A percentile compares a stretch with the other conserved stretches of the same genome.
phyloP scores from a whole-genome alignment of 2,113 vertebrate genomes.

The Capra hircus region DNA sequence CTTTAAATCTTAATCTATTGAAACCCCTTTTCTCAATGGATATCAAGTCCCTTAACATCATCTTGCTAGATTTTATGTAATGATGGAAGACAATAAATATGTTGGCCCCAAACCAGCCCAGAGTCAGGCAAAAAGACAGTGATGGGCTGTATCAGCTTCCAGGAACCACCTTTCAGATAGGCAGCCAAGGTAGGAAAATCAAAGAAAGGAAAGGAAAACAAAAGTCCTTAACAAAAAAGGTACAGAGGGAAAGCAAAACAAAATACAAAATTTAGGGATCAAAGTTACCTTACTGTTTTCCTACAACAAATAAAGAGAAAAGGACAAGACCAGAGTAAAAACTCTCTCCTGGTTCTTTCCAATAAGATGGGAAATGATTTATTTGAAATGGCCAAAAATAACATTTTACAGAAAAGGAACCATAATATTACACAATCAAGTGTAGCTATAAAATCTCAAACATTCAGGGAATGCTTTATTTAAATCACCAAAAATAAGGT shows the following conservation, averaged over 20 bases:
- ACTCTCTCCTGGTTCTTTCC: conserved; percentile 10
- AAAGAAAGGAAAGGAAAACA: not conserved
- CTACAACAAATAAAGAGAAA: not conserved
- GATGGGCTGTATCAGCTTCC: not conserved
- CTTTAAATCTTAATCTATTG: not conserved
- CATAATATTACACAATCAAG: conserved; percentile 25
- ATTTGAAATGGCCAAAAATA: conserved; percentile 52
- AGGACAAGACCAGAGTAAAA: not conserved
- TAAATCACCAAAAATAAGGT: conserved; percentile 52
- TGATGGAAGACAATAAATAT: not conserved
- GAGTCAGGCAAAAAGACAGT: not conserved
- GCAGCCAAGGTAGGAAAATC: not conserved
- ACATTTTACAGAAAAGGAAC: conserved; percentile 34
- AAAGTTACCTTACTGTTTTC: not conserved
- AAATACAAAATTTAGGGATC: not conserved
- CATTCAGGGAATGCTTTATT: conserved; percentile 48
- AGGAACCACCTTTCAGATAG: not conserved
- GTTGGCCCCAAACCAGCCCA: not conserved
- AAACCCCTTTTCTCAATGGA: not conserved
- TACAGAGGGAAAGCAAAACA: not conserved
- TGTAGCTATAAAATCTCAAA: conserved; percentile 39
- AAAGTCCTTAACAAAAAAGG: not conserved
- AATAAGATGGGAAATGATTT: conserved; percentile 40
- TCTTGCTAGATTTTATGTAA: not conserved
- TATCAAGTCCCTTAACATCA: not conserved